These are phyloP conservation scores for Desmodus rotundus DNA, from an alignment of 2,113 vertebrate species.

Conservation along the genomic window DNA sequence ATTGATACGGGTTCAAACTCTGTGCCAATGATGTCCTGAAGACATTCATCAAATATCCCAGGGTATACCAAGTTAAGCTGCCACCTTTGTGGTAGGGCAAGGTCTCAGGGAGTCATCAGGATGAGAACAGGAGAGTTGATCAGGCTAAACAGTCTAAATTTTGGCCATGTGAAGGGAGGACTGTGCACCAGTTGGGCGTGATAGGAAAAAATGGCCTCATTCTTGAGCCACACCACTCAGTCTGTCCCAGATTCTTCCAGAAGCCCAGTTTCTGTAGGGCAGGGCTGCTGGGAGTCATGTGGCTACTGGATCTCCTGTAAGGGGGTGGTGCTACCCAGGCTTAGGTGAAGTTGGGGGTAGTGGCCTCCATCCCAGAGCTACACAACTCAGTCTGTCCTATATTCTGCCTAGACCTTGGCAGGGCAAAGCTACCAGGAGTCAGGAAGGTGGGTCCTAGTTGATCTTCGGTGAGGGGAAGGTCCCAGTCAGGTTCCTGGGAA, in stretches of 20 bases:
- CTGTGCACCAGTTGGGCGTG: neutral
- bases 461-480: neutral
- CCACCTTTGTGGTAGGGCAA: neutral
- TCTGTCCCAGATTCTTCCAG: neutral
- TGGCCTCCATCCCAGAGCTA: neutral
- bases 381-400: neutral
- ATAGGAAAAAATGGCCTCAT: neutral
- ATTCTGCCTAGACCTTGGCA: neutral
- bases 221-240: neutral
- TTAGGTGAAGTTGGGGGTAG: neutral
- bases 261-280: neutral
- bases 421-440: neutral
- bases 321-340: neutral
- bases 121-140: neutral
- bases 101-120: neutral
- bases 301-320: neutral
- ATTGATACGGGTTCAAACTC: neutral
- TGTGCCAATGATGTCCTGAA: neutral
- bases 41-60: neutral
- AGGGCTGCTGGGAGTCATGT: neutral
- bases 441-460: neutral
- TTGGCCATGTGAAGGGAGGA: neutral
- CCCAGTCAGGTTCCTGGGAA: neutral
- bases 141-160: neutral
- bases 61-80: neutral